phyloP scores from a whole-genome alignment of 2,888 invertebrate genomes.

The Spisula solida region DNA sequence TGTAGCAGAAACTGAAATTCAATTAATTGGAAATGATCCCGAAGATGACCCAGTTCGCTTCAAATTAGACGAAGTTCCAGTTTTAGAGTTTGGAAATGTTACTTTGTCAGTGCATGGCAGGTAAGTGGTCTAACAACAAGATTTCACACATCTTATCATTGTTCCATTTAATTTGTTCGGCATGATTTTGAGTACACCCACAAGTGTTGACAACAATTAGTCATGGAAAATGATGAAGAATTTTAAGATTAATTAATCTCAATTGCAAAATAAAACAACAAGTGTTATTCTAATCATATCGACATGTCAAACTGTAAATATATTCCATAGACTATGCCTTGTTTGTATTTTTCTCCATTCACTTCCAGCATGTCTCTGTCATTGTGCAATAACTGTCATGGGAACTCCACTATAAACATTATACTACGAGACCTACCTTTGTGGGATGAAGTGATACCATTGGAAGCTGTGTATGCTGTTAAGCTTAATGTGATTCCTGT shows the following conservation, averaged over 20 bases:
- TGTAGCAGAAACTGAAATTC: slow-evolving; percentile 18
- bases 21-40: slow-evolving; percentile 4
- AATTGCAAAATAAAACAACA: too few species aligned
- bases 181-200: too few species aligned
- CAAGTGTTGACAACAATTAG: too few species aligned
- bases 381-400: slow-evolving; percentile 27
- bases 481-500: slow-evolving; percentile 43
- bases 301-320: too few species aligned
- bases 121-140: slow-evolving; percentile 41
- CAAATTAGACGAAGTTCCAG: neutral
- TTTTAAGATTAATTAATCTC: too few species aligned
- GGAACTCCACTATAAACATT: neutral
- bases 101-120: slow-evolving; percentile 40
- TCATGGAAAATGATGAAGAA: too few species aligned
- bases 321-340: too few species aligned
- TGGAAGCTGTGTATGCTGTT: slow-evolving; percentile 23
- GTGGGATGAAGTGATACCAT: slow-evolving; percentile 30
- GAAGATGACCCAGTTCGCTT: slow-evolving; percentile 27
- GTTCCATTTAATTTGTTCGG: too few species aligned
- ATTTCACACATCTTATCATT: too few species aligned
- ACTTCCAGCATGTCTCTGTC: slow-evolving; percentile 1
- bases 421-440: slow-evolving; percentile 10
- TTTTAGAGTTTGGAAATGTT: slow-evolving; percentile 42
- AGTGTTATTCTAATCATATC: too few species aligned
- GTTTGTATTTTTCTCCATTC: neutral